Percentiles rank a stretch among this genome's conserved stretches.
Conservation (phyloP, 1,140 invertebrate genomes). For the Zaprionus nigranus region DNA sequence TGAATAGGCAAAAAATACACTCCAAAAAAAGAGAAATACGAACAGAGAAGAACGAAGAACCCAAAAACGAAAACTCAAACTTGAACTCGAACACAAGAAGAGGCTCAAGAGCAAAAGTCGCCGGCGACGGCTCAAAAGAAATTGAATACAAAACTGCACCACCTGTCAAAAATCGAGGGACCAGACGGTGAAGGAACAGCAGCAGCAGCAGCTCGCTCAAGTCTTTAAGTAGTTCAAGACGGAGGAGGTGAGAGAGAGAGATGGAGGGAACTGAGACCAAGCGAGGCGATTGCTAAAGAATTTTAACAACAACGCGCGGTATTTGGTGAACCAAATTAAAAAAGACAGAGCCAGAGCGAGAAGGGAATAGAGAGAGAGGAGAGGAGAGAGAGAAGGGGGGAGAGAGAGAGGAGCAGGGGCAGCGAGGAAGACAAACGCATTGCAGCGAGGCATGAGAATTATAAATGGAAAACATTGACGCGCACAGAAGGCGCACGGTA, state of each 20-base stretch:
- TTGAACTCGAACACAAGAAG: neutral
- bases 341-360: constrained; percentile 58
- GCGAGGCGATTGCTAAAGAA: constrained; percentile 71
- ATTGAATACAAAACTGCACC: constrained; percentile 82
- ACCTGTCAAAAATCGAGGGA: constrained; percentile 83
- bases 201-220: constrained; percentile 34
- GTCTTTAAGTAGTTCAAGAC: constrained; percentile 31
- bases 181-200: constrained; percentile 46
- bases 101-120: constrained; percentile 74
- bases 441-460: constrained; percentile 80
- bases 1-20: constrained; percentile 80
- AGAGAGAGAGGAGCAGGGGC: neutral
- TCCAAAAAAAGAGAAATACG: constrained; percentile 32
- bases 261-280: constrained; percentile 27
- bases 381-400: neutral
- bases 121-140: constrained; percentile 63
- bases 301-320: constrained; percentile 80
- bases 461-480: constrained; percentile 77
- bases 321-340: constrained; percentile 83
- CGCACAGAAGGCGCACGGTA: constrained; percentile 18
- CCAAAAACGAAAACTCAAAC: constrained; percentile 21
- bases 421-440: constrained; percentile 32
- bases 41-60: constrained; percentile 22
- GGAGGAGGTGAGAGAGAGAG: constrained; percentile 4
- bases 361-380: constrained; percentile 20